Base-by-base conservation (phyloP, 2,888 invertebrate genomes). In the Cephus nigrinus region DNA sequence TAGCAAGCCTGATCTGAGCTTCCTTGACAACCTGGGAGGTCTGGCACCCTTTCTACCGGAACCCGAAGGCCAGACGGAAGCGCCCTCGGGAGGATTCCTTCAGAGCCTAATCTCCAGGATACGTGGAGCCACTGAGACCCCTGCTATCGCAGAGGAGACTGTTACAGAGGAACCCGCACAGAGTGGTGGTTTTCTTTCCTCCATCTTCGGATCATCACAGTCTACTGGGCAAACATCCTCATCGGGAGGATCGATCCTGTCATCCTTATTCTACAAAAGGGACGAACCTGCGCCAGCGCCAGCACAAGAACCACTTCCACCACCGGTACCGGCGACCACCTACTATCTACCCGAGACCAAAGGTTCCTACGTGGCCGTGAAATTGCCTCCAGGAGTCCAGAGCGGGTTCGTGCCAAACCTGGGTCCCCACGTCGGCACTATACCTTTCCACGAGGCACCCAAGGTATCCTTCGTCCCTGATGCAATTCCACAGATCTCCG, bases 1-100 rank as follows among this genome's bases (percentile, higher is more conserved):
- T 68, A 68, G 15, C 74, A 78, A 31, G 11, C 69, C 75, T 4
- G 83, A 85, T 55, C 76, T 80, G n/a, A 84, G 81, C 68, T 83
- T 86, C 40, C 77, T 86, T 5, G 81, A 85, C 68, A 76, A 84
- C 35, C 77, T 84, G 5, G 83, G 82, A 4, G 84, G 82, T 1
- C 69, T 85, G 12, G 81, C 82, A 23, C 12, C 34, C 33, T 80
- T 82, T 15, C 55, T 84, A 36, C 84, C 85, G 0, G 81, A 80
- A 5, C 69, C 69, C 12, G 31, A 69, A 32, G 69, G n/a, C 0
- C 30, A 30, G 31, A 69, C 69, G n/a, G 30, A 69, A n/a, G 30
- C 30, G 31, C 30, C 69, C 30, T 30, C 69, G 3, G 69, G n/a
- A 32, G 69, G 69, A 32, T 69, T 69, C 69, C 32, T 69, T 15